phyloP scores from a whole-genome alignment of 2,888 invertebrate genomes.

The Apotomis turbidana region DNA sequence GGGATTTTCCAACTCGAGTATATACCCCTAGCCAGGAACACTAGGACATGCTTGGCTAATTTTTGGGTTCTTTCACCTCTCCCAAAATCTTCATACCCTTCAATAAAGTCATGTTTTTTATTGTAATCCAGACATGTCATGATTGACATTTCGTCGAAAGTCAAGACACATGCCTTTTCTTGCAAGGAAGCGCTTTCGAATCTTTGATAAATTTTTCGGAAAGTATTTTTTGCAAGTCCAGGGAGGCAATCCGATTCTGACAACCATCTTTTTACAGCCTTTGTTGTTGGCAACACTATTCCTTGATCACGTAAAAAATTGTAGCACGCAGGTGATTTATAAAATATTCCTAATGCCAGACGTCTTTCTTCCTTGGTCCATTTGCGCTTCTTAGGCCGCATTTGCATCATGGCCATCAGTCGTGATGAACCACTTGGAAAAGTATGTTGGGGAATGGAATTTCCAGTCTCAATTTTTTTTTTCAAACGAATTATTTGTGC shows the following conservation, averaged over 20 bases:
- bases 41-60: conserved; percentile 1
- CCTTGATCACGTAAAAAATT: conserved; percentile 2
- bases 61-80: not conserved
- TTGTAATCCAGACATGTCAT: conserved; percentile 12
- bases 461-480: not conserved
- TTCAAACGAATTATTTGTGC: not conserved
- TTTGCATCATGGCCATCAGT: conserved; percentile 4
- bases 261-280: not conserved
- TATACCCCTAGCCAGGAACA: conserved; percentile 3
- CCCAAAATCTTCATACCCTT: conserved; percentile 17
- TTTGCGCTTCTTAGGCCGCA: not conserved
- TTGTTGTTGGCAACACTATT: not conserved
- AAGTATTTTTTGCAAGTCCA: not conserved
- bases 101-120: conserved; percentile 10
- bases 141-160: conserved; percentile 17
- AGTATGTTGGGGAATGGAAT: not conserved
- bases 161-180: conserved; percentile 7
- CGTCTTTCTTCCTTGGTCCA: conserved; percentile 7
- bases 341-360: not conserved
- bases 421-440: not conserved
- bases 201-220: not conserved
- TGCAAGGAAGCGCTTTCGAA: not conserved
- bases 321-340: conserved; percentile 8
- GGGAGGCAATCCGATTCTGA: conserved; percentile 2
- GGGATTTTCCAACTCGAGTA: conserved; percentile 18